A percentile compares a stretch with the other conserved stretches of the same genome.
Conservation (phyloP, 2,888 invertebrate genomes). For the Macaria notata region DNA sequence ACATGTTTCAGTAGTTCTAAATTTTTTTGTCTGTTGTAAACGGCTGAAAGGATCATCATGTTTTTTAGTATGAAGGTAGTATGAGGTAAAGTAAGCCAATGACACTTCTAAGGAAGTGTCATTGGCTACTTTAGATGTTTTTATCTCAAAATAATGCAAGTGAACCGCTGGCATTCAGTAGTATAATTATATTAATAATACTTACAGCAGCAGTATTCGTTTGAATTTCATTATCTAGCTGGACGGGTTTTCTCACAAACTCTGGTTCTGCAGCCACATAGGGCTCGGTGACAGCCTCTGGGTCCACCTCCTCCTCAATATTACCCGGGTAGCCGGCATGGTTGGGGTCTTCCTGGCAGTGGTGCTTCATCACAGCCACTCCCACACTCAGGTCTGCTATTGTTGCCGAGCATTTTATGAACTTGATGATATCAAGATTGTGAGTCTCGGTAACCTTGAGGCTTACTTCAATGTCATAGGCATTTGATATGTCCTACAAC, state of each 20-base stretch:
- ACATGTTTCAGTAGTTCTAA: too few relatives aligned
- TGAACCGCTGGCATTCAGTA: too few relatives aligned
- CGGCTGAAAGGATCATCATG: too few relatives aligned
- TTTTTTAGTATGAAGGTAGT: too few relatives aligned
- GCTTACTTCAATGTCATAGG: constrained; percentile 47
- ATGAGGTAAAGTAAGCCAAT: too few relatives aligned
- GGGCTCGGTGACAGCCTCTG: constrained; percentile 16
- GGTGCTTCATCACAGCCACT: constrained; percentile 45
- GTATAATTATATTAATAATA: constrained; percentile 12
- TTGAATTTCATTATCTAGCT: constrained; percentile 68
- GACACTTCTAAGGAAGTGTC: too few relatives aligned
- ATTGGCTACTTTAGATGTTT: too few relatives aligned
- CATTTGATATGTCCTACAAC: constrained; percentile 55
- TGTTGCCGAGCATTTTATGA: constrained; percentile 56
- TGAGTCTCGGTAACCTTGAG: constrained; percentile 52
- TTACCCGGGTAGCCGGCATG: constrained; percentile 28
- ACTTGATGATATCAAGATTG: constrained; percentile 44
- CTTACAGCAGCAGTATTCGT: constrained; percentile 59
- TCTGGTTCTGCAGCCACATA: constrained; percentile 30
- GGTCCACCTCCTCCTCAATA: constrained; percentile 32
- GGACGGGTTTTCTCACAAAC: constrained; percentile 46
- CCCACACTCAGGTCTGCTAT: constrained; percentile 46
- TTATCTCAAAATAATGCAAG: too few relatives aligned
- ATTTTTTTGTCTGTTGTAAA: too few relatives aligned
- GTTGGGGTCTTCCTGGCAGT: constrained; percentile 45